These are phyloP conservation scores for Tachysurus fulvidraco DNA, from an alignment of 2,113 vertebrate genomes.

Conservation along the genomic window DNA sequence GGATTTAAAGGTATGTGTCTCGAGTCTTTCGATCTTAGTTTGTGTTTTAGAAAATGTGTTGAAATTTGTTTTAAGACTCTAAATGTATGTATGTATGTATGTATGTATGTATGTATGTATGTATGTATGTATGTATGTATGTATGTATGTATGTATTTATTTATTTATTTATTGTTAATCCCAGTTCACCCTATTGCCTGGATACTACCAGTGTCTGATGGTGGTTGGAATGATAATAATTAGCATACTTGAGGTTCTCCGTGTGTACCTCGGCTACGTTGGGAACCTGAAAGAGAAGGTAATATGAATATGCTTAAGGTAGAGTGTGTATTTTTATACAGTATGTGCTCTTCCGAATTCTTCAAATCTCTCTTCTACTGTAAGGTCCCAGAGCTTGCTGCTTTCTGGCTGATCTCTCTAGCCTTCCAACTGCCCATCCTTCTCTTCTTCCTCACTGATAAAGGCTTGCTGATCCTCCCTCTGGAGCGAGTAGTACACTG, in stretches of 20 bases:
- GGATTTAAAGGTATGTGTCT: constrained; percentile 76
- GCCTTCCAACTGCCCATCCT: constrained; percentile 82
- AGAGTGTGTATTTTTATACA: constrained; percentile 13
- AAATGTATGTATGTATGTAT: too few species aligned
- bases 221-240: constrained; percentile 74
- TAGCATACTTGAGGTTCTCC: constrained; percentile 67
- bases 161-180: constrained; percentile 7
- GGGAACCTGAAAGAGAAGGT: constrained; percentile 88
- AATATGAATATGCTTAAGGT: constrained; percentile 33
- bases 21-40: neutral
- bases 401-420: constrained; percentile 82
- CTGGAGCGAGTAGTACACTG: constrained; percentile 76
- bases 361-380: constrained; percentile 40
- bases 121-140: too few species aligned
- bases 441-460: constrained; percentile 81
- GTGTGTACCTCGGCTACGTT: constrained; percentile 80
- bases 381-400: constrained; percentile 82
- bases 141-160: too few species aligned
- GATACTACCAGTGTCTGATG: constrained; percentile 82
- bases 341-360: neutral
- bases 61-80: too few species aligned
- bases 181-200: constrained; percentile 76
- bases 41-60: too few species aligned
- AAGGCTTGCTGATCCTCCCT: constrained; percentile 70
- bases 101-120: too few species aligned